These are phyloP conservation scores for Sorex fumeus DNA, from an alignment of 2,113 vertebrate species.

Conservation along the genomic window DNA sequence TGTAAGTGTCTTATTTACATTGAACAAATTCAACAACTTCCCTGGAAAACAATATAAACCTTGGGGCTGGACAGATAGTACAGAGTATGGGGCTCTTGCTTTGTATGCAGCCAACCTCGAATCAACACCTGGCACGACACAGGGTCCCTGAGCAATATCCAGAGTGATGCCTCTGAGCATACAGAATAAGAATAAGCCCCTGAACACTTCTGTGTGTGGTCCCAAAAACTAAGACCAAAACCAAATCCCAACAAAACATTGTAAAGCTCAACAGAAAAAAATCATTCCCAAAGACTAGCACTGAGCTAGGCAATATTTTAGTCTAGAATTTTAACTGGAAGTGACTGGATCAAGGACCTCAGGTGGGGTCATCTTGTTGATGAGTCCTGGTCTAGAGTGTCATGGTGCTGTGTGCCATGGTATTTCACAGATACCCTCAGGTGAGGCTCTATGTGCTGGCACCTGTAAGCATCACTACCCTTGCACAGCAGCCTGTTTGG, in stretches of 20 bases:
- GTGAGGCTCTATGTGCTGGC: too few species aligned
- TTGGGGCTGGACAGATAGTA: background rate
- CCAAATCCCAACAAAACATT: background rate
- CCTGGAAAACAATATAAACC: background rate
- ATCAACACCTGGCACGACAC: too few species aligned
- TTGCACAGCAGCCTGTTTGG: background rate
- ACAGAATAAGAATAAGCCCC: too few species aligned
- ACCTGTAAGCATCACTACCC: background rate
- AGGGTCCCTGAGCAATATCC: too few species aligned
- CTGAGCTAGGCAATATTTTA: background rate
- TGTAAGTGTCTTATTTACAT: too few species aligned
- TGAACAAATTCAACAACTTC: background rate
- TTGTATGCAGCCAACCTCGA: too few species aligned
- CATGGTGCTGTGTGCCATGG: rapidly evolving
- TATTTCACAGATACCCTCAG: background rate
- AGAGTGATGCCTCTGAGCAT: too few species aligned
- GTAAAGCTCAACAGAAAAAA: background rate
- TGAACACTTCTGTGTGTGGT: too few species aligned
- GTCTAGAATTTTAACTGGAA: slow-evolving; percentile 8
- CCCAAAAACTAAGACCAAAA: too few species aligned
- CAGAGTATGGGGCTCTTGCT: too few species aligned
- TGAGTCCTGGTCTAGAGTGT: background rate
- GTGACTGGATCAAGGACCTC: background rate
- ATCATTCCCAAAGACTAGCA: background rate
- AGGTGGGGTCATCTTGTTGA: background rate